Percentiles rank a stretch among this genome's conserved stretches.
Conservation (phyloP, 1,140 invertebrate species). For the Rhyzopertha dominica region DNA sequence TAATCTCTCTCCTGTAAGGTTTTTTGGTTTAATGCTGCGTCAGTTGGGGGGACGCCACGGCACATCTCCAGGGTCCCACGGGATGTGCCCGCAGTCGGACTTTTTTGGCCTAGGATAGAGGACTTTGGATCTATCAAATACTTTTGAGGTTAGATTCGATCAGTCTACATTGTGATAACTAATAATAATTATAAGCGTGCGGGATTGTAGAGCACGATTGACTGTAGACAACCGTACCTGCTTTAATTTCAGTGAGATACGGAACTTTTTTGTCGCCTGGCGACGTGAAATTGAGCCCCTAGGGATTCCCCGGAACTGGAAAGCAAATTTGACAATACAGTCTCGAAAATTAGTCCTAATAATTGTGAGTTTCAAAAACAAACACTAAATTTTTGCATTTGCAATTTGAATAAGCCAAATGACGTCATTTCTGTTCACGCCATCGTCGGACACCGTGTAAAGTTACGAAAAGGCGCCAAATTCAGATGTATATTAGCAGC, state of each 20-base stretch:
- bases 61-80: not conserved
- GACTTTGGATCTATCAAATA: conserved; percentile 24
- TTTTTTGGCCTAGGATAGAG: conserved; percentile 19
- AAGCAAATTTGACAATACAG: conserved; percentile 7
- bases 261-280: conserved; percentile 21
- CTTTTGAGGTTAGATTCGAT: conserved; percentile 35
- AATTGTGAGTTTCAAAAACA: no score
- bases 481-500: no score
- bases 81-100: conserved; percentile 10
- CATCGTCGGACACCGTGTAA: no score
- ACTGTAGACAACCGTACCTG: conserved; percentile 39
- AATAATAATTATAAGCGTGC: conserved; percentile 37
- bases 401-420: no score
- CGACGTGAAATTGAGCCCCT: conserved; percentile 6
- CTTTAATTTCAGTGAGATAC: conserved; percentile 36
- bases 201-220: conserved; percentile 29
- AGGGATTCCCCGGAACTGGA: conserved; percentile 1
- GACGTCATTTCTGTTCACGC: no score
- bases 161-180: conserved; percentile 39
- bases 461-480: no score
- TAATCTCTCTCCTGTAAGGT: conserved; percentile 17
- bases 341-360: conserved; percentile 2
- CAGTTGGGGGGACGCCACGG: conserved; percentile 10
- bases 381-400: no score
- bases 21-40: conserved; percentile 19